A percentile compares a stretch with the other conserved stretches of the same genome.
phyloP scores from a whole-genome alignment of 2,888 invertebrate species.

The Empis stercorea region DNA sequence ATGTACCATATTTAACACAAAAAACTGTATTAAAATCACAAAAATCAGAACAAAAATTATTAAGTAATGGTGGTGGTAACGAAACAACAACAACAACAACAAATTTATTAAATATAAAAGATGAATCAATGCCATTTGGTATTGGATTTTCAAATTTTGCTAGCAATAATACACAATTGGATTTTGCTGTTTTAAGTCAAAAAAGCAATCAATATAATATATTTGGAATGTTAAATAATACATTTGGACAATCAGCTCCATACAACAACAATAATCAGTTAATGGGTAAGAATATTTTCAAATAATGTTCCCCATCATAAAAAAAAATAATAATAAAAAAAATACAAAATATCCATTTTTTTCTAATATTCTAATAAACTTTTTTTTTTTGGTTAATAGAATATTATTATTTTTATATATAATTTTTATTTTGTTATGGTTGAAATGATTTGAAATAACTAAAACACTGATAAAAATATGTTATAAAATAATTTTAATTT shows the following conservation, averaged over 20 bases:
- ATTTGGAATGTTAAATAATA: slow-evolving; percentile 12
- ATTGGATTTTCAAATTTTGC: slow-evolving; percentile 14
- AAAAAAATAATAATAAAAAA: slow-evolving; percentile 2
- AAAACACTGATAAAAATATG: too few relatives aligned
- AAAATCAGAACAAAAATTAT: slow-evolving; percentile 19
- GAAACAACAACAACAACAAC: neutral
- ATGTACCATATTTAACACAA: slow-evolving; percentile 32
- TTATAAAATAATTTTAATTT: too few relatives aligned
- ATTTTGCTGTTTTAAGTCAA: slow-evolving; percentile 19
- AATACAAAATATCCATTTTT: too few relatives aligned
- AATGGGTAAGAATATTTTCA: slow-evolving; percentile 17
- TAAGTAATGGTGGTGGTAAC: slow-evolving; percentile 1
- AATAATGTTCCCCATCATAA: neutral
- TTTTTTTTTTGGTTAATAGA: too few relatives aligned
- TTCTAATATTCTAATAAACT: too few relatives aligned
- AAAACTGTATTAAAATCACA: slow-evolving; percentile 40
- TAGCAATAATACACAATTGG: slow-evolving; percentile 14
- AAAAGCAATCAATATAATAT: slow-evolving; percentile 17
- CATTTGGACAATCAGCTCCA: slow-evolving; percentile 12
- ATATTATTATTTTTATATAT: neutral
- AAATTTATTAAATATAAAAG: slow-evolving; percentile 10
- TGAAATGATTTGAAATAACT: too few relatives aligned
- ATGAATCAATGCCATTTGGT: slow-evolving; percentile 14
- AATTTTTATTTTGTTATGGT: too few relatives aligned
- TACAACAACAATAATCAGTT: slow-evolving; percentile 20